Percentiles rank a stretch among this genome's conserved stretches.
Evolutionary conservation across 2,113 vertebrate species (phyloP).

Genomic region (Aspiorhynchus laticeps): DNA sequence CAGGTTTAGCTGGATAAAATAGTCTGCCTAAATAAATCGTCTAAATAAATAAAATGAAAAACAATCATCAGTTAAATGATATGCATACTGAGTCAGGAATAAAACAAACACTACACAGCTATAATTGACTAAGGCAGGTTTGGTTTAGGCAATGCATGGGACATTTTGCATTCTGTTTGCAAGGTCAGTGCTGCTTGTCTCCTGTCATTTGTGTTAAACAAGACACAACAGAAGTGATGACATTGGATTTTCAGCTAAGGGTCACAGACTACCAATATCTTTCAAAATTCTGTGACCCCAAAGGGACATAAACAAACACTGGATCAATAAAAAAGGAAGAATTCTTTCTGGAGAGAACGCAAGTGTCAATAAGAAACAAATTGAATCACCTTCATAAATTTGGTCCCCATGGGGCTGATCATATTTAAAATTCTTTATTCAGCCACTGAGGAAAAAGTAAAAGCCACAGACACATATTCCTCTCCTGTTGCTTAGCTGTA

Average conservation of each 20-base stretch:
- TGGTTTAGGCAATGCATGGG: not conserved
- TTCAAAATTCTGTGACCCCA: slow-evolving; percentile 45
- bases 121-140: not conserved
- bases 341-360: slow-evolving; percentile 20
- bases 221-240: slow-evolving; percentile 47
- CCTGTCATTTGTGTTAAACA: slow-evolving; percentile 49
- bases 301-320: slow-evolving; percentile 33
- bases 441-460: not conserved
- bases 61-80: not conserved
- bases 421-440: slow-evolving; percentile 45
- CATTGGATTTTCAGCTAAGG: slow-evolving; percentile 39
- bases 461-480: slow-evolving; percentile 3
- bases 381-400: slow-evolving; percentile 52
- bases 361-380: slow-evolving; percentile 52
- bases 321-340: slow-evolving; percentile 55
- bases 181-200: slow-evolving; percentile 42
- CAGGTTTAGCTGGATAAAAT: not conserved
- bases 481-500: slow-evolving; percentile 11
- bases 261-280: slow-evolving; percentile 41
- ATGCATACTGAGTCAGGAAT: not conserved
- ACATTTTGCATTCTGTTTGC: slow-evolving; percentile 31
- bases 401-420: slow-evolving; percentile 30
- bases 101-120: slow-evolving; percentile 15
- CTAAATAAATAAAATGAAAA: no score
- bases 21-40: no score